Evolutionary conservation across 2,797 vertebrate species (phyloP).

Genomic region (Falco naumanni): DNA sequence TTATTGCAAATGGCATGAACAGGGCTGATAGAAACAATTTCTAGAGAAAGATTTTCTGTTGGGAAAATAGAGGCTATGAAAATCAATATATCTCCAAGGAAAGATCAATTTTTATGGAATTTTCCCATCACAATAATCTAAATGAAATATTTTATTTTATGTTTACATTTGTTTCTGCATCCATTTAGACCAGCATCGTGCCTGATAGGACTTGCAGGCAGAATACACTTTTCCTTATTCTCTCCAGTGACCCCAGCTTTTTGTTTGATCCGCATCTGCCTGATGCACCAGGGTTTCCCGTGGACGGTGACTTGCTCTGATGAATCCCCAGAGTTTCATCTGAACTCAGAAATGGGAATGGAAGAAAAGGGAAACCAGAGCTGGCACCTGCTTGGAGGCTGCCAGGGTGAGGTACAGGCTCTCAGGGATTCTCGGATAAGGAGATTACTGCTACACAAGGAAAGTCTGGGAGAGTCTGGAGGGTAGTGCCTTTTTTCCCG

Average conservation of each 20-base stretch:
- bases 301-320: background rate
- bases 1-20: background rate
- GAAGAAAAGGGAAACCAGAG: background rate
- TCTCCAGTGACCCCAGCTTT: background rate
- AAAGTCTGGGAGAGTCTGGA: background rate
- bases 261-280: background rate
- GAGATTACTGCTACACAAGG: background rate
- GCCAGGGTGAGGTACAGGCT: background rate
- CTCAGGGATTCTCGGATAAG: background rate
- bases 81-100: background rate
- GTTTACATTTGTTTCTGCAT: background rate
- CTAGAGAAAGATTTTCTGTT: background rate
- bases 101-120: background rate
- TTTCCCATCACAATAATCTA: background rate
- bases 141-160: background rate
- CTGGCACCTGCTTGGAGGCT: background rate
- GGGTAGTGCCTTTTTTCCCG: background rate
- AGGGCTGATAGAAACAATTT: background rate
- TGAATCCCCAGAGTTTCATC: background rate
- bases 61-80: background rate
- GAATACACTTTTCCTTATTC: background rate
- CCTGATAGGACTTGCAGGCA: background rate
- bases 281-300: background rate
- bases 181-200: background rate
- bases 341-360: background rate